phyloP scores from a whole-genome alignment of 2,113 vertebrate species.

The Neolamprologus modestus region DNA sequence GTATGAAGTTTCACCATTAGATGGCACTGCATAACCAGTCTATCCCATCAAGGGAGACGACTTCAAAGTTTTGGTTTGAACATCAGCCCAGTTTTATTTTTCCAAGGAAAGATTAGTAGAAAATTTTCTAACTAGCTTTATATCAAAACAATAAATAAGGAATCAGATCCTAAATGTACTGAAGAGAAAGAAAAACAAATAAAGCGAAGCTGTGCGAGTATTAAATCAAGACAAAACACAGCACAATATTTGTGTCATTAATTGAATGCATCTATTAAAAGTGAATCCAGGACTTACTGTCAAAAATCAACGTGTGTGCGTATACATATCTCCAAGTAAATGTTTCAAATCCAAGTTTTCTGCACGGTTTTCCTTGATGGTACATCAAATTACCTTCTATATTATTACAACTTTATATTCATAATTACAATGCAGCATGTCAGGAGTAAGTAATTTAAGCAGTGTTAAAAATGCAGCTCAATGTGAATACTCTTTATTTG shows the following conservation, averaged over 20 bases:
- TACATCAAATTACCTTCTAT: background rate
- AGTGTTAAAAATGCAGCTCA: background rate
- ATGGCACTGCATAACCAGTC: background rate
- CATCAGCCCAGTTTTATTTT: background rate
- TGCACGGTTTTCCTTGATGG: accelerated
- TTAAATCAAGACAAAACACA: background rate
- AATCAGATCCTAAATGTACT: background rate
- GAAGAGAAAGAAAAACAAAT: background rate
- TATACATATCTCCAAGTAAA: background rate
- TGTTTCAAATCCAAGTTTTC: background rate
- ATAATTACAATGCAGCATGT: background rate
- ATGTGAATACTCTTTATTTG: background rate
- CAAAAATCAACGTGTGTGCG: background rate
- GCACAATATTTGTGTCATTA: background rate
- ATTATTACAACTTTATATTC: background rate
- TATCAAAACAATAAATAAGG: background rate
- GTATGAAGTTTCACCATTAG: constrained; percentile 23
- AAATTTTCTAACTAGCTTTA: background rate
- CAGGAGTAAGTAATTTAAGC: background rate
- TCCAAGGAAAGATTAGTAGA: background rate
- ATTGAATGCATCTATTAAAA: background rate
- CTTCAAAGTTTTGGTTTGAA: background rate
- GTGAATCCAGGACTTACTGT: background rate
- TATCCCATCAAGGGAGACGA: background rate
- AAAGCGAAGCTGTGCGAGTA: background rate